These are phyloP conservation scores for Torymus tubicola DNA, from an alignment of 2,888 invertebrate species.

Conservation along the genomic window DNA sequence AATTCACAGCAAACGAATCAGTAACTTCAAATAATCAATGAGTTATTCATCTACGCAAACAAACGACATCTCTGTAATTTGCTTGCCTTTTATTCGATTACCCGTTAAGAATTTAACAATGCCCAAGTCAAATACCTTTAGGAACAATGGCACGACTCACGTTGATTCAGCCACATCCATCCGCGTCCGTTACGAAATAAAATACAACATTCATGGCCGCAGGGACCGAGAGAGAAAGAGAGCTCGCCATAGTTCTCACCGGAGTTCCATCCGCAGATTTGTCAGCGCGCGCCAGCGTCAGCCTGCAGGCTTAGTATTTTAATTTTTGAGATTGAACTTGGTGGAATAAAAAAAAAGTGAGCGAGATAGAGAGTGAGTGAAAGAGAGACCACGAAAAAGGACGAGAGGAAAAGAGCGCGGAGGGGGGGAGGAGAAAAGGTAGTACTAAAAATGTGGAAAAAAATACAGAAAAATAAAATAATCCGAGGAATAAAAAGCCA, in stretches of 20 bases:
- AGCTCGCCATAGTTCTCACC: background rate
- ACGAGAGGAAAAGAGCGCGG: too few species aligned
- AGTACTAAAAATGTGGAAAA: background rate
- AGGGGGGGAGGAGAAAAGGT: background rate
- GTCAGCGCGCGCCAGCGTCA: background rate
- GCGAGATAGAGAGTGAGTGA: background rate
- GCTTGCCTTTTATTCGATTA: too few species aligned
- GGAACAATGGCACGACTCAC: too few species aligned
- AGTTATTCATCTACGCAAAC: too few species aligned
- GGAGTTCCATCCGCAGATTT: constrained; percentile 5
- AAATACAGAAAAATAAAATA: constrained; percentile 3
- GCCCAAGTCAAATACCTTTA: too few species aligned
- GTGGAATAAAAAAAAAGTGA: background rate
- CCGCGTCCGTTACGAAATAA: background rate
- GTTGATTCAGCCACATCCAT: background rate
- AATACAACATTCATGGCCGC: constrained; percentile 11
- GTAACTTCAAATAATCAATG: too few species aligned
- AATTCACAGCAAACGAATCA: too few species aligned
- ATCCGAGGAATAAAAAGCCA: background rate
- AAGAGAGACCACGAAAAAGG: too few species aligned
- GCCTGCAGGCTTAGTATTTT: constrained; percentile 31
- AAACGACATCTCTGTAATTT: too few species aligned
- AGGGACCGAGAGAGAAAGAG: background rate
- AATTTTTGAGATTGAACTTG: constrained; percentile 49
- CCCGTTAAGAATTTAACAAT: too few species aligned